Evolutionary conservation across 1,140 invertebrate genomes (phyloP).

Genomic region (Rhagoletis pomonella): DNA sequence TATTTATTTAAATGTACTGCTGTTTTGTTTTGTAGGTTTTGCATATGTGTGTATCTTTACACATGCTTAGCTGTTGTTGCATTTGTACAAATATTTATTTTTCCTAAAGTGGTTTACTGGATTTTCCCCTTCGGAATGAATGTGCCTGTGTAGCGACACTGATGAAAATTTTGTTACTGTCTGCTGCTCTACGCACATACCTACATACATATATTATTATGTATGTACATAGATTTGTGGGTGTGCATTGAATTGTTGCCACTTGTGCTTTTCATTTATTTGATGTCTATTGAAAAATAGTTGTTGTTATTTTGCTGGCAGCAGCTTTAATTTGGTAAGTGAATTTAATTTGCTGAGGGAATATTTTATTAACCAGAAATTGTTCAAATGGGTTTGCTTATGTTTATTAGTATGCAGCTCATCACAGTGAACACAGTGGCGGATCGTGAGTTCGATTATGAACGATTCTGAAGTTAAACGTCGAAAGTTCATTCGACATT

Average conservation of each 20-base stretch:
- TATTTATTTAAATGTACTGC: constrained; percentile 40
- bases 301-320: too few species aligned
- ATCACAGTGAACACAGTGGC: not conserved
- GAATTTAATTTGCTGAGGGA: too few species aligned
- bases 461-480: too few species aligned
- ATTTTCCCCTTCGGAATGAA: not conserved
- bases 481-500: too few species aligned
- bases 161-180: not conserved
- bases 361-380: too few species aligned
- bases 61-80: not conserved
- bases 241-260: not conserved
- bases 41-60: not conserved
- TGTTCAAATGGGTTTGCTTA: too few species aligned
- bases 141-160: not conserved
- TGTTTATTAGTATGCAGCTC: not conserved
- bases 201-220: not conserved
- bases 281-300: not conserved
- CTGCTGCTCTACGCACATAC: not conserved
- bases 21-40: not conserved
- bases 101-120: constrained; percentile 11
- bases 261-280: not conserved
- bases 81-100: constrained; percentile 33
- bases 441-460: too few species aligned
- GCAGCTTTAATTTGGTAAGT: too few species aligned
- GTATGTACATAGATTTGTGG: too few species aligned